Percentiles rank a stretch among this genome's conserved stretches.
Conservation (phyloP, 2,113 vertebrate genomes). For the Bagarius yarrelli region DNA sequence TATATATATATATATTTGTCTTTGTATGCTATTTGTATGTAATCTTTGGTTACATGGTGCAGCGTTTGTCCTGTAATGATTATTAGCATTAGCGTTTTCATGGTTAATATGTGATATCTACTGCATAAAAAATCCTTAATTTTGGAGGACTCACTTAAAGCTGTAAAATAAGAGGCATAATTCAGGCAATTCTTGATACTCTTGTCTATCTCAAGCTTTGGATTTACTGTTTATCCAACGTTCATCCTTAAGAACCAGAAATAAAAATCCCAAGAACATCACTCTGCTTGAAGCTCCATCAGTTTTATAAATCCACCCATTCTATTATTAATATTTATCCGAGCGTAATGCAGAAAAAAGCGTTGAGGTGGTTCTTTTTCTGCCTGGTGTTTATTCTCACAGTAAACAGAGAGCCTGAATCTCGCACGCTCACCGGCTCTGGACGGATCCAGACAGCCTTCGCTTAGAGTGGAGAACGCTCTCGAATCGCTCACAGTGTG, state of each 20-base stretch:
- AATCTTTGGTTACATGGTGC: background rate
- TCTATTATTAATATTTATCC: constrained; percentile 32
- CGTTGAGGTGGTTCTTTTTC: background rate
- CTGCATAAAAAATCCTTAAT: too few species aligned
- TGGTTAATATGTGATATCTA: background rate
- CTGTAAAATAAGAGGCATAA: background rate
- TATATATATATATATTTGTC: too few species aligned
- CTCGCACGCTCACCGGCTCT: background rate
- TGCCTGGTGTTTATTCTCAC: constrained; percentile 13
- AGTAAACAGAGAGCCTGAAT: background rate
- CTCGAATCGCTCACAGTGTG: background rate
- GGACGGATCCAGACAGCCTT: background rate
- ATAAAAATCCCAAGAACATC: background rate
- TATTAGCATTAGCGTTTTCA: background rate
- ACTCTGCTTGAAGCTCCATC: background rate
- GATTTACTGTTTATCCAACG: background rate
- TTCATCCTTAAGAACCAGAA: background rate
- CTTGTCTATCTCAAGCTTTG: background rate
- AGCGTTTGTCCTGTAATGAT: background rate
- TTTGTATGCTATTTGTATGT: background rate
- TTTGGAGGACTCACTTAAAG: background rate
- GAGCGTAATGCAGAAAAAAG: background rate
- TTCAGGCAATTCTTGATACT: background rate
- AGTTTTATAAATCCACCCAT: background rate
- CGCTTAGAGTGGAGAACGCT: background rate